Base-by-base conservation (phyloP, 1,140 invertebrate species). In the Gonioctena quinquepunctata region DNA sequence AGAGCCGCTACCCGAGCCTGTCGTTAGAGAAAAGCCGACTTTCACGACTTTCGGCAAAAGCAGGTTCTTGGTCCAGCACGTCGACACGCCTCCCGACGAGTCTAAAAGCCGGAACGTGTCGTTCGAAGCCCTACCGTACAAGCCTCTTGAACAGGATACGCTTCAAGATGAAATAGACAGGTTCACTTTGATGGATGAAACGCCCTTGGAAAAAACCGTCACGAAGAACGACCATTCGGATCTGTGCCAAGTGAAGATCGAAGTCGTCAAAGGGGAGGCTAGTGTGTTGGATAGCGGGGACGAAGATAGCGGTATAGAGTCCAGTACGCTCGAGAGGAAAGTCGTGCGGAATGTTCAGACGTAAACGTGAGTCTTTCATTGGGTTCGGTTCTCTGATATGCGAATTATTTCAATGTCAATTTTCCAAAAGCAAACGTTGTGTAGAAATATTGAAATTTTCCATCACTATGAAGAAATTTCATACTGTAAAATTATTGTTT, bases 241-340 rank as follows among this genome's bases (percentile, higher is more conserved):
- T 48, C 56, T 61, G 22, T 49, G 23, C 22, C 70, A 74, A 54
- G 57, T 60, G 19, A 76, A 74, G 28, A 71, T 77, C 2, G 83
- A 85, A 69, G 78, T 83, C 2, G 85, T 85, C 18, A 85, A 85
- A 67, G 87, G 86, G 0, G 87, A 88, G 76, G 87, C 86, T 2
- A 87, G 86, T 42, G 81, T 88, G 21, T 74, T 88, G 11, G 88
- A 89, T 76, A 87, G 86, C 72, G 87, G 86, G 0, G 87, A 88
- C 71, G 87, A 88, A 69, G 87, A 88, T 73, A 88, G 86, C 25
- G 87, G 87, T 2, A 88, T 88, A 22, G 87, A 87, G 75, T 88
- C 87, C 66, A 87, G 87, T 76, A 87, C 87, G 0, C 79, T 88
- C 13, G 87, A 88, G 69, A 78, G 87, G 19, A 85, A 86, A 75